Evolutionary conservation across 2,888 invertebrate species (phyloP).

Genomic region (Amphiduros pacificus): DNA sequence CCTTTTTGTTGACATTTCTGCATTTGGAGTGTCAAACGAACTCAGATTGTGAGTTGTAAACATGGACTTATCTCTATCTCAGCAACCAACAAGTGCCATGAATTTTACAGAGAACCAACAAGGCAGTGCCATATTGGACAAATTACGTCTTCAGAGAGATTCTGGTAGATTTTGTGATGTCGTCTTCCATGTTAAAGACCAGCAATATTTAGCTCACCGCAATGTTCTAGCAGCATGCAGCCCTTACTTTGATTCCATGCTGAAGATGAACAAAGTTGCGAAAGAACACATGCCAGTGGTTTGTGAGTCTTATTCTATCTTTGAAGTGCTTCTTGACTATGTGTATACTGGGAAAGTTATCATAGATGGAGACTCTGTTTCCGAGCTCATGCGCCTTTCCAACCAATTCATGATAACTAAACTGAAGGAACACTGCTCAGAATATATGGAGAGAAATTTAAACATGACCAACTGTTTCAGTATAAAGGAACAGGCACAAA

Average conservation of each 20-base stretch:
- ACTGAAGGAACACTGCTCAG: constrained; percentile 69
- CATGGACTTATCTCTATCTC: constrained; percentile 13
- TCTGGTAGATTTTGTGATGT: constrained; percentile 26
- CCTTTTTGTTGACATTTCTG: too few relatives aligned
- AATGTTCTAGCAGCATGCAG: constrained; percentile 31
- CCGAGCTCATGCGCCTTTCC: constrained; percentile 67
- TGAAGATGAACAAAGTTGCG: constrained; percentile 17
- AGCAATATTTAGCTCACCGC: constrained; percentile 19
- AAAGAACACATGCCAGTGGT: constrained; percentile 16
- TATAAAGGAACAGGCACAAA: constrained; percentile 67
- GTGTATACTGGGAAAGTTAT: constrained; percentile 70
- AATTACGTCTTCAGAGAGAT: constrained; percentile 16
- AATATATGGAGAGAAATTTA: constrained; percentile 68
- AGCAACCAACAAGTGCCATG: constrained; percentile 7
- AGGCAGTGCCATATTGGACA: constrained; percentile 11
- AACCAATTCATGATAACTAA: constrained; percentile 67
- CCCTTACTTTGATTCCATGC: constrained; percentile 25
- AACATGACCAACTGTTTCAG: constrained; percentile 68
- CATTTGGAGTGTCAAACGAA: too few relatives aligned
- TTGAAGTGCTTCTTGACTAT: constrained; percentile 67
- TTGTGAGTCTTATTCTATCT: constrained; percentile 64
- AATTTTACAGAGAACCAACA: constrained; percentile 22
- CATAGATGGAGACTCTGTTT: constrained; percentile 67
- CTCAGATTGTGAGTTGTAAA: background rate
- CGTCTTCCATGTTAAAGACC: constrained; percentile 17